Base-by-base conservation (phyloP, 2,888 invertebrate species). In the Tricholauxania praeusta region DNA sequence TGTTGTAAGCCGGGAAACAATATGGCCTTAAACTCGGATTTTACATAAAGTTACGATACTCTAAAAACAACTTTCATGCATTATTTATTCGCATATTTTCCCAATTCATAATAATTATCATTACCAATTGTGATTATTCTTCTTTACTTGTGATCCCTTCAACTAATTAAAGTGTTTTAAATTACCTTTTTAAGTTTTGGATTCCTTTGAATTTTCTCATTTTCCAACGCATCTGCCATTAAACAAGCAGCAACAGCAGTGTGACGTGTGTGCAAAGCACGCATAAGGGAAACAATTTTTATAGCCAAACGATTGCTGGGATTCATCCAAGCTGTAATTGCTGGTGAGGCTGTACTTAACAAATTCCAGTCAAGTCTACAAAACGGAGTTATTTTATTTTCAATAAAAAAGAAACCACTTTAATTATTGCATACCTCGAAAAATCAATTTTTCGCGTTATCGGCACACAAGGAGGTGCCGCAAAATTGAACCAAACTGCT, bases 281-380 rank as follows among this genome's bases (percentile, higher is more conserved):
- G 90, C 79, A 95, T 91, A 89, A 97, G 90, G 71, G 94, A 92
- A 49, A 95, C 93, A 64, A 94, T 92, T 78, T 95, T 91, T 75
- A 95, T 94, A 64, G 96, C 94, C 74, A 98, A 91, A 19, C 96
- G 90, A 89, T 97, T 97, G 86, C 94, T 93, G 0, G 98, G 97
- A 89, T 97, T 97, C 93, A 98, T 93, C 98, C 98, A 98, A 1
- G 98, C 97, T 83, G 97, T 97, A 80, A 98, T 98, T 0, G 97
- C 96, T 0, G 98, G 98, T 0, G 97, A 96, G 8, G 97, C 97
- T 3, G 98, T 98, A 84, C 97, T 97, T 69, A 98, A 88, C 71
- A 98, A 89, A 88, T 98, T 98, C 98, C 98, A 98, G 87, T 98
- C 98, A 81, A 97, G 89, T 80, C 97, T 81, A 19, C n/a, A 32